These are phyloP conservation scores for Elephas maximus DNA, from an alignment of 2,113 vertebrate species.

Conservation along the genomic window DNA sequence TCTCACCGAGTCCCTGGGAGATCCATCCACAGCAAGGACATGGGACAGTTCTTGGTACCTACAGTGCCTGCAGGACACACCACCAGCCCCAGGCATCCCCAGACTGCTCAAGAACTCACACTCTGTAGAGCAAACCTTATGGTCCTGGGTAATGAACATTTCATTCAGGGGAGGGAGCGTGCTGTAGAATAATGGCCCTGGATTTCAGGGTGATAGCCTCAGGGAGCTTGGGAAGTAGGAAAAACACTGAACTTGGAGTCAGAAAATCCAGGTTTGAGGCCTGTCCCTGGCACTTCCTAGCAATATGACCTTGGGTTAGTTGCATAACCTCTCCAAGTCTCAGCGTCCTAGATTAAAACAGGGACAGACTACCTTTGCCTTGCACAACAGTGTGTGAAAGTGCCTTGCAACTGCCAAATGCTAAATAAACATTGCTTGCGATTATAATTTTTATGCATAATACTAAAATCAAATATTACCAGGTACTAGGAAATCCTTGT, in stretches of 20 bases:
- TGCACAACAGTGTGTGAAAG: neutral
- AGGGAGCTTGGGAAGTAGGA: neutral
- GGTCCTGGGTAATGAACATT: neutral
- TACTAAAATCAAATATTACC: neutral
- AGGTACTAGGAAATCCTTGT: neutral
- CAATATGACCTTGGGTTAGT: neutral
- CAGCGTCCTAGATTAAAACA: neutral
- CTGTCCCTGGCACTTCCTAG: neutral
- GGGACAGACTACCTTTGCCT: neutral
- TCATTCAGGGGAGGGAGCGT: neutral
- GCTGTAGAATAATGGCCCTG: neutral
- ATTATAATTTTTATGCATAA: neutral
- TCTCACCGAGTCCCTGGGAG: fast-evolving
- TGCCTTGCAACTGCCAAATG: neutral
- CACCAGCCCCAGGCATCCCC: neutral
- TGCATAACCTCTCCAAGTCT: neutral
- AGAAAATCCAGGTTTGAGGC: neutral
- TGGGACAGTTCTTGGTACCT: neutral
- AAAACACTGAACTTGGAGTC: conserved; percentile 39
- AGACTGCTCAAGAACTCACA: neutral
- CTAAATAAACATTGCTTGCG: neutral
- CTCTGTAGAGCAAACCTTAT: neutral
- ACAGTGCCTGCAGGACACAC: fast-evolving
- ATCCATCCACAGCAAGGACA: fast-evolving
- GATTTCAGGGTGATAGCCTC: neutral